Base-by-base conservation (phyloP, 1,140 invertebrate species). In the Drosophila watanabei region DNA sequence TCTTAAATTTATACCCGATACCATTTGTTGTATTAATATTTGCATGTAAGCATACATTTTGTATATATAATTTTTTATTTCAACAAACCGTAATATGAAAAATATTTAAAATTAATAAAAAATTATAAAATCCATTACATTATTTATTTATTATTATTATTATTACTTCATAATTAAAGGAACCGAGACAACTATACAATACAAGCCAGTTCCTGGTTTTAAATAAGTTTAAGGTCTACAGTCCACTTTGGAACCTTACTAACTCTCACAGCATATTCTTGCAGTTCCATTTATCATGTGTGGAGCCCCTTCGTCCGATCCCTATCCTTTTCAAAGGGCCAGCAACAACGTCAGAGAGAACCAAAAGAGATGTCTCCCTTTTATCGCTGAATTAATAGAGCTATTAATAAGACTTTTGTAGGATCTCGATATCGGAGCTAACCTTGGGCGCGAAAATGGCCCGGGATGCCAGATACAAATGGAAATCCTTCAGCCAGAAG, bases 321-420 rank as follows among this genome's bases (percentile, higher is more conserved):
- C 45, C 57, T 32, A 63, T 63, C 76, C 66, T 64, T 60, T 59
- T 35, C 51, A 66, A 63, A 57, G 39, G 33, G 45, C 52, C 72
- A 73, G 69, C 78, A 39, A 24, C 32, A 16, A n/a, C 54, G 16
- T 73, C 51, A 43, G 32, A 24, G 57, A 28, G 24, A 69, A 39
- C 46, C 37, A 46, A 80, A 16, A 65, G 69, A 85, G 75, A 76
- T 82, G 75, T 77, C 60, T 66, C 43, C 33, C 71, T 80, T 75
- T 90, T 82, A 91, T 91, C 82, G 64, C 56, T 77, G 79, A 80
- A 91, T 90, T 86, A 90, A 90, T 90, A 80, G 79, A 91, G 71
- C 86, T 77, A 90, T 90, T 90, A 90, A 90, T 86, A 90, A 90
- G 82, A 72, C 86, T 86, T 90, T 90, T 90, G 82, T 90, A 61